Conservation (phyloP, 92 coral and sea anemone species). For the Chrysogorgia sp. region DNA sequence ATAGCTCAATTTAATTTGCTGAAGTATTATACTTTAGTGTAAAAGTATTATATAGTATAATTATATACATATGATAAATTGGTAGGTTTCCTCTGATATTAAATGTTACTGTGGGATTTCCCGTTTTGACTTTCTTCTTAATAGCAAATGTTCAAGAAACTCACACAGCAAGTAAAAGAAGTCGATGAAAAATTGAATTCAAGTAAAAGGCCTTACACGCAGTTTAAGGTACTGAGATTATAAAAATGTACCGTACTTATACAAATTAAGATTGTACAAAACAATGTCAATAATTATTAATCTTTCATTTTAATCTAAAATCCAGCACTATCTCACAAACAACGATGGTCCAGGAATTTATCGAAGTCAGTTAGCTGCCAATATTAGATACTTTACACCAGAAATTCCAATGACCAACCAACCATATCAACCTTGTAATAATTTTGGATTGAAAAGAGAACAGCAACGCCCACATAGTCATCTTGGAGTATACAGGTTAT, state of each 20-base stretch:
- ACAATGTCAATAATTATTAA: background rate
- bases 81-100: background rate
- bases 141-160: constrained; percentile 94
- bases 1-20: too few species aligned
- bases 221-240: constrained; percentile 12
- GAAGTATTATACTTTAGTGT: too few species aligned
- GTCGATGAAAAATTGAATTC: constrained; percentile 85
- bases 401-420: constrained; percentile 39
- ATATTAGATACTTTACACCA: constrained; percentile 18
- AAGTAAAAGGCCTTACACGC: constrained; percentile 45
- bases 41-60: too few species aligned
- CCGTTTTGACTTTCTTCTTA: background rate
- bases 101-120: background rate
- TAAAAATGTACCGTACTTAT: background rate
- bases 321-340: constrained; percentile 19
- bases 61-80: background rate
- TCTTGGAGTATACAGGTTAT: background rate
- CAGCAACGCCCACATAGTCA: constrained; percentile 4
- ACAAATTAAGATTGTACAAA: background rate
- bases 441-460: constrained; percentile 12
- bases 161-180: constrained; percentile 91
- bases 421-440: constrained; percentile 28
- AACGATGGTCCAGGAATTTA: background rate
- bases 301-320: background rate
- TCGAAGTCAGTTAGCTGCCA: constrained; percentile 13